phyloP scores from a whole-genome alignment of 2,888 invertebrate genomes.

The Chloromyia formosa region DNA sequence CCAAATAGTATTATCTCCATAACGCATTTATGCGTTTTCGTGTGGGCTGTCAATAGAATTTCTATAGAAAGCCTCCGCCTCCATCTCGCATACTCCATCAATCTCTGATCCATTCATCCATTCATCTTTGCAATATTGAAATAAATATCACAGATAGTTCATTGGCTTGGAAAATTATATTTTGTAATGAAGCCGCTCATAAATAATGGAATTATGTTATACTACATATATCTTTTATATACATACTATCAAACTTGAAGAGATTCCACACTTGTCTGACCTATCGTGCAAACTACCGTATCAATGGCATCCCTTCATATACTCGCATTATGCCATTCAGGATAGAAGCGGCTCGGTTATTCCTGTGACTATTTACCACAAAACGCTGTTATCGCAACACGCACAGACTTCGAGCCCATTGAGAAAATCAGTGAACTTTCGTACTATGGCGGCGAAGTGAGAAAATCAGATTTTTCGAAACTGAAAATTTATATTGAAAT shows the following conservation, averaged over 20 bases:
- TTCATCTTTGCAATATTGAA: conserved; percentile 37
- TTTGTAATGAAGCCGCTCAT: conserved; percentile 56
- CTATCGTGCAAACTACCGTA: background rate
- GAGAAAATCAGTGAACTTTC: conserved; percentile 1
- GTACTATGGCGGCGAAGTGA: background rate
- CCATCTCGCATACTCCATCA: background rate
- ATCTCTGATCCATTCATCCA: conserved; percentile 25
- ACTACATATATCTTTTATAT: conserved; percentile 37
- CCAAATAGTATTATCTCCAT: too few species aligned
- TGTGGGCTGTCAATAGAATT: too few species aligned
- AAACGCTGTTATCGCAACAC: conserved; percentile 23
- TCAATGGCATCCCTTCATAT: background rate
- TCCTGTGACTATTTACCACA: conserved; percentile 1
- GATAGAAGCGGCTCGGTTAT: background rate
- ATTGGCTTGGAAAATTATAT: conserved; percentile 63
- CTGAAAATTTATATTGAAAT: conserved; percentile 12
- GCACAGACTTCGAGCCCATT: conserved; percentile 25
- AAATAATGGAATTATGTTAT: conserved; percentile 61
- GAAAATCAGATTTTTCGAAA: background rate
- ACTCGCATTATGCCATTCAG: conserved; percentile 1
- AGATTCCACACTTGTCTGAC: background rate
- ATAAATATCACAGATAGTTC: conserved; percentile 53
- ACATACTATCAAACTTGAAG: background rate
- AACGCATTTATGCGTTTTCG: too few species aligned
- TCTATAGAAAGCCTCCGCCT: background rate